These are phyloP conservation scores for Poecilia picta DNA, from an alignment of 2,797 vertebrate species.

Conservation along the genomic window DNA sequence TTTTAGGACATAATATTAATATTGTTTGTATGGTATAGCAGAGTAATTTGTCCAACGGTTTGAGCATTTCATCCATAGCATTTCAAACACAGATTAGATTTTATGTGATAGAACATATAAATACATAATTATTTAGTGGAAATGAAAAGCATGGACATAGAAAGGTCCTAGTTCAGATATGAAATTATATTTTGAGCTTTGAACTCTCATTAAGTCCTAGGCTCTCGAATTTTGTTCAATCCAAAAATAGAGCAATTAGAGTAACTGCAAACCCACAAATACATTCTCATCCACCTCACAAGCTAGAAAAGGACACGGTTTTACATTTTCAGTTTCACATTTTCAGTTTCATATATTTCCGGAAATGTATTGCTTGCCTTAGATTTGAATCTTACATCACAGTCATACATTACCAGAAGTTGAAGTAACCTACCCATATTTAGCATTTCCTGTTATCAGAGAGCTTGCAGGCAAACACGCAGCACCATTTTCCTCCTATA, in stretches of 20 bases:
- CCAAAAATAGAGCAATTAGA: neutral
- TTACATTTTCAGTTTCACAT: neutral
- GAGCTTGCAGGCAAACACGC: constrained; percentile 15
- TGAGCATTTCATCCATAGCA: too few species aligned
- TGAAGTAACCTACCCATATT: constrained; percentile 1
- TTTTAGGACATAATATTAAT: too few species aligned
- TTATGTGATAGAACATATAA: neutral
- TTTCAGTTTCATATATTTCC: neutral
- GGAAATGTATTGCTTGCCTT: neutral
- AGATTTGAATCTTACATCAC: neutral
- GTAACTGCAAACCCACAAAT: neutral
- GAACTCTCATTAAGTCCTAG: neutral
- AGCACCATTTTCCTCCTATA: constrained; percentile 33
- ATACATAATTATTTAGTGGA: neutral
- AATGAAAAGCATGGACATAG: neutral
- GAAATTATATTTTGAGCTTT: neutral
- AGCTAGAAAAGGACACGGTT: neutral
- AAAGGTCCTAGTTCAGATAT: neutral
- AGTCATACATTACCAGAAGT: constrained; percentile 23
- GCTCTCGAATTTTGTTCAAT: neutral
- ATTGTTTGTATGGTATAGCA: neutral
- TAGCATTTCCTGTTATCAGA: constrained; percentile 35
- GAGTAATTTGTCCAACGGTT: neutral
- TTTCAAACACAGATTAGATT: neutral
- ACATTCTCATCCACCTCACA: neutral